Evolutionary conservation across 2,797 vertebrate genomes (phyloP).

Genomic region (Podarcis lilfordi): DNA sequence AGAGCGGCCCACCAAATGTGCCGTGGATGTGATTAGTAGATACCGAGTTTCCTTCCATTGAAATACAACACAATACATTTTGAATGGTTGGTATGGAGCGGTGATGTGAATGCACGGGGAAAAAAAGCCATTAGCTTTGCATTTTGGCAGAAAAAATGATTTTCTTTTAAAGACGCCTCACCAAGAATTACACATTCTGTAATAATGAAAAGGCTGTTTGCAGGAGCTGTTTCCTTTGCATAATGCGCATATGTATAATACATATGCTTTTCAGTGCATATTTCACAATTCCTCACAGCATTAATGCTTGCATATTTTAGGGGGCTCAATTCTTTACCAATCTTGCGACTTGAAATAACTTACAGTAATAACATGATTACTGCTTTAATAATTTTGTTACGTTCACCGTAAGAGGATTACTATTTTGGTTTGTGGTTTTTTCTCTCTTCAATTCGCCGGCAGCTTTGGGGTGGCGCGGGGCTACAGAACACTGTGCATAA

Average conservation of each 20-base stretch:
- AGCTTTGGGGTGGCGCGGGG: neutral
- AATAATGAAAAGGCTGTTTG: neutral
- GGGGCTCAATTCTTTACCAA: neutral
- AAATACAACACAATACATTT: neutral
- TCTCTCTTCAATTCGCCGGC: too few relatives aligned
- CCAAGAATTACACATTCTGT: neutral
- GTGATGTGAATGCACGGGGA: neutral
- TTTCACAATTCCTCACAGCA: neutral
- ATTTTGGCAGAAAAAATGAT: neutral
- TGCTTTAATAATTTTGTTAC: neutral
- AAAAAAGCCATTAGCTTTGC: slow-evolving; percentile 3
- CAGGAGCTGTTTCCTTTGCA: neutral
- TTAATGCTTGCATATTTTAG: neutral
- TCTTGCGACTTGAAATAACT: neutral
- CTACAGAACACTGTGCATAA: too few relatives aligned
- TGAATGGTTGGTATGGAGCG: neutral
- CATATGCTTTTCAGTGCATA: neutral
- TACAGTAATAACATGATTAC: neutral
- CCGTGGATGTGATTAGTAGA: neutral
- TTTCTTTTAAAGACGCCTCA: neutral
- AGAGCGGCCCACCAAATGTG: neutral
- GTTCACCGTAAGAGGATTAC: neutral
- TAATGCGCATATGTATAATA: neutral
- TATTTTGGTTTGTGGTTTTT: neutral
- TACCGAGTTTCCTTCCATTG: neutral